phyloP scores from a whole-genome alignment of 2,888 invertebrate genomes.

The Megaustenia siamemsis region DNA sequence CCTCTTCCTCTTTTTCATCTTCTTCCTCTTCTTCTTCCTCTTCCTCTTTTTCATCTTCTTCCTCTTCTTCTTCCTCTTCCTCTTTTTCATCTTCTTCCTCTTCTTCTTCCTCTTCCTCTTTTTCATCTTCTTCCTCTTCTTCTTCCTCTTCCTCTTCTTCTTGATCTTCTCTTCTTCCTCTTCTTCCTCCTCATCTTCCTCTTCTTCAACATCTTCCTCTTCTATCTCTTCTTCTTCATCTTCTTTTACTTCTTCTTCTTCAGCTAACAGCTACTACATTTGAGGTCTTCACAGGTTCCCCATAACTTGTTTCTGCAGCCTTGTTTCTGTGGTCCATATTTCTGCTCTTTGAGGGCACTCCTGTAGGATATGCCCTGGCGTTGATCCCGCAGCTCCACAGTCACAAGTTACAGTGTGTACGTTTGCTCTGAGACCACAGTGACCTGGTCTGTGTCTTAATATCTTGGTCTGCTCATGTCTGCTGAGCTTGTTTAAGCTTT shows the following conservation, averaged over 20 bases:
- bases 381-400: too few relatives aligned
- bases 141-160: background rate
- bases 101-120: conserved; percentile 47
- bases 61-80: conserved; percentile 42
- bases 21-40: conserved; percentile 44
- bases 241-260: background rate
- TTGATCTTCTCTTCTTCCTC: background rate
- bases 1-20: too few relatives aligned
- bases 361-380: too few relatives aligned
- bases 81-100: conserved; percentile 48
- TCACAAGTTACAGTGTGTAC: too few relatives aligned
- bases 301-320: too few relatives aligned
- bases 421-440: too few relatives aligned
- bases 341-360: too few relatives aligned
- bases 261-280: background rate
- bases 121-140: conserved; percentile 45
- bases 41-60: conserved; percentile 45
- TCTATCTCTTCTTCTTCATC: background rate
- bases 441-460: too few relatives aligned
- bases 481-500: too few relatives aligned
- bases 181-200: background rate
- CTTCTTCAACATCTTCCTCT: background rate
- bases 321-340: too few relatives aligned
- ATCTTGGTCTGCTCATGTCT: too few relatives aligned
- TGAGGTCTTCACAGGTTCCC: too few relatives aligned